Evolutionary conservation across 1,140 invertebrate species (phyloP), one percentile per base, ranked within the genome.

Genomic region (Musca domestica): DNA sequence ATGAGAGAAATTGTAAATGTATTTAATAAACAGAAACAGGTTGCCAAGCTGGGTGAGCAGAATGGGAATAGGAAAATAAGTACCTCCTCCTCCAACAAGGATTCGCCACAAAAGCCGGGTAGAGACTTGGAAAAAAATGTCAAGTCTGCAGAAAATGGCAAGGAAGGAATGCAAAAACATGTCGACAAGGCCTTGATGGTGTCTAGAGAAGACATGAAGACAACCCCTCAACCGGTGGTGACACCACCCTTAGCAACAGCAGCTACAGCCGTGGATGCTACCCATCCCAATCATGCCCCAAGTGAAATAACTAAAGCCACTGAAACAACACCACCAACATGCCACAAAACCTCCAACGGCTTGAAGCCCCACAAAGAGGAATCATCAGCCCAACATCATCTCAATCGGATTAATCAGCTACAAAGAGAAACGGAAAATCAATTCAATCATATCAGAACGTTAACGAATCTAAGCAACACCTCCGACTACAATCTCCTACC

Each of bases 1-100:
- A 41, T 74, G 12, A 65, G 63, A 3, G 72, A 80, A 66, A 76
- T 80, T n/a, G 76, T 74, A 2, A 76, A 73, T 64, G 74, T 80
- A 64, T 72, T 75, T 0, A 76, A 74, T 58, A 56, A 70, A n/a
- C 74, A 73, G 20, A 75, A 78, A 63, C 72, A 77, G 20, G 41
- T 67, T 14, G 64, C 64, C 19, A 66, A 71, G 64, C 30, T 48
- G 48, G 61, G 64, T 14, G 30, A 19, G 25, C n/a, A 51, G 17
- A 17, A 66, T 65, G 20, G 23, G 22, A 30, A 14, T 10, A 63
- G 51, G 41, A 25, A 63, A 25, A n/a, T 6, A n/a, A 58, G 9
- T 19, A 22, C 10, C 15, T 34, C 52, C 41, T 15, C 6, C 14
- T 12, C 25, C 19, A 46, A 64, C 17, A 34, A 20, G 41, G 6